A percentile compares a stretch with the other conserved stretches of the same genome.
Conservation (phyloP, 2,888 invertebrate species). For the Heliconius charithonia region DNA sequence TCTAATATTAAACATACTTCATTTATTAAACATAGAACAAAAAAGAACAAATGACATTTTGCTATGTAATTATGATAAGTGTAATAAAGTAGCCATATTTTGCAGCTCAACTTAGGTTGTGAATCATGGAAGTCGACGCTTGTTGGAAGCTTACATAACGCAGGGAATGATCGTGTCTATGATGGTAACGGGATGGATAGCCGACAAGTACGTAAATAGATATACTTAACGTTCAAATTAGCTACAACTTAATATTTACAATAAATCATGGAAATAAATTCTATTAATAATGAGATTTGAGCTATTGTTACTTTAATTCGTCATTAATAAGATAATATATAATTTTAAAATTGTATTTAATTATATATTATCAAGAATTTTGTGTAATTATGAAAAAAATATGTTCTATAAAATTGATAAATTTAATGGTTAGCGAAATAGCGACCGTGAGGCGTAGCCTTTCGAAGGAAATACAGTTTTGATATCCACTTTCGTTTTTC, state of each 20-base stretch:
- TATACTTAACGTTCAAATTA: not conserved
- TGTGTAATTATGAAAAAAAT: not conserved
- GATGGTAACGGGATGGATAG: slow-evolving; percentile 84
- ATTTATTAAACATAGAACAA: not conserved
- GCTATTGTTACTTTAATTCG: not conserved
- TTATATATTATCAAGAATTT: not conserved
- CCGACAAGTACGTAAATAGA: slow-evolving; percentile 75
- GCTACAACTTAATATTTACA: not conserved
- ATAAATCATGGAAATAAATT: not conserved
- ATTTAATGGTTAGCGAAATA: too few relatives aligned
- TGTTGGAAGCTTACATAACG: slow-evolving; percentile 84
- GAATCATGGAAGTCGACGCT: slow-evolving; percentile 80
- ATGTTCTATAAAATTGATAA: not conserved
- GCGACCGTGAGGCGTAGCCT: too few relatives aligned
- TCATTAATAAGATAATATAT: not conserved
- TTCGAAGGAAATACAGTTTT: too few relatives aligned
- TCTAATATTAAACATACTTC: too few relatives aligned
- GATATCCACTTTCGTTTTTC: too few relatives aligned
- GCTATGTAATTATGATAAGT: not conserved
- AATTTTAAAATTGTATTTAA: not conserved
- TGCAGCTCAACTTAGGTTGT: slow-evolving; percentile 71
- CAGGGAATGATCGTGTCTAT: slow-evolving; percentile 86
- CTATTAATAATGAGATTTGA: not conserved
- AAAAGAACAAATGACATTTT: not conserved
- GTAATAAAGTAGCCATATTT: slow-evolving; percentile 36